Evolutionary conservation across 2,797 vertebrate species (phyloP), one percentile per base, ranked within the genome.

Genomic region (Lagocephalus sceleratus): DNA sequence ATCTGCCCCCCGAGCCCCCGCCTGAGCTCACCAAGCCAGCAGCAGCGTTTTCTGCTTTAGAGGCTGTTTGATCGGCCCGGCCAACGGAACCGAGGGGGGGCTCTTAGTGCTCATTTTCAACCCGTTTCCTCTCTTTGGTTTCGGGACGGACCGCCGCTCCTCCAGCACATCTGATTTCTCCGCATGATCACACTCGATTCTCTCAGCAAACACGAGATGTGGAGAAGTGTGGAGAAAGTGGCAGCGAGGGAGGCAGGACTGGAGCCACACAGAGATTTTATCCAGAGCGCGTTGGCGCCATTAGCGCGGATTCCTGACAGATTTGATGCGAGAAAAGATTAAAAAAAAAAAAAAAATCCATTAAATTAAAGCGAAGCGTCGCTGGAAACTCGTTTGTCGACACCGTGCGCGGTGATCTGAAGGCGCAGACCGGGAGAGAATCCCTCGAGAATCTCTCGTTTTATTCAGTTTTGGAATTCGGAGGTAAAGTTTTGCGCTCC

Each of bases 251-350:
- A 43, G 3, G 25, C 47, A 17, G 15, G 22, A 32, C 19, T 15
- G 20, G 20, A 20, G 26, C n/a, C 40, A 55, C 1, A 32, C 1
- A 26, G 9, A 20, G 40, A 46, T 10, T 57, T 58, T 47, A 42
- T 60, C 60, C 63, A 58, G 48, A 35, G 61, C 73, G 54, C 62
- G 45, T n/a, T 17, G 12, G 48, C 23, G 38, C 63, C 52, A 42
- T 0, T 1, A 14, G 45, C 32, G 49, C 69, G 26, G 11, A 45
- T 39, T 19, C 21, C 20, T 5, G n/a, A 0, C 32, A 35, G 32
- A 14, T 14, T 35, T 4, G 12, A 14, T 3, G 12, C 2, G 32
- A 35, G 14, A 35, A 35, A 1, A 12, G 32, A 14, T 35, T 2
- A 35, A 35, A 35, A 1, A 7, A 7, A n/a, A n/a, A n/a, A n/a